phyloP scores from a whole-genome alignment of 2,888 invertebrate genomes.

The Corbicula japonica region DNA sequence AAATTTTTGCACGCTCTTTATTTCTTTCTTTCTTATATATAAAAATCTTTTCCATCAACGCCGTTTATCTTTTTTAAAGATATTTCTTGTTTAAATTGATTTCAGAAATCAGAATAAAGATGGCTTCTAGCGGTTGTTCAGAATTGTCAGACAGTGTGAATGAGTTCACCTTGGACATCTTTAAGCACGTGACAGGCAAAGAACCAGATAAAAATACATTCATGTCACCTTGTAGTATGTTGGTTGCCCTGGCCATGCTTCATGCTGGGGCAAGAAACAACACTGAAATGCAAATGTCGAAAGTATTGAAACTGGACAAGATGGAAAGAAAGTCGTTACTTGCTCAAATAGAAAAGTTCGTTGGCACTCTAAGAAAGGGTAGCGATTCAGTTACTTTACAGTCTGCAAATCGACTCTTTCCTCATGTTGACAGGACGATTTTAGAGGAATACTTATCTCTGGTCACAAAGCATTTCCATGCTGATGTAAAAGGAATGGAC shows the following conservation, averaged over 20 bases:
- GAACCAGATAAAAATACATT: conserved; percentile 75
- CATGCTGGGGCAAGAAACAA: conserved; percentile 84
- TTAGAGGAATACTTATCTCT: conserved; percentile 73
- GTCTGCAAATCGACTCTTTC: conserved; percentile 80
- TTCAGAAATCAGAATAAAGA: neutral
- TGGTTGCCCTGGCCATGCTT: conserved; percentile 86
- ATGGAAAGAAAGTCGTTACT: conserved; percentile 51
- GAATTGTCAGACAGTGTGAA: conserved; percentile 25
- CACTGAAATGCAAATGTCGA: conserved; percentile 82
- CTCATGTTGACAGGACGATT: conserved; percentile 67
- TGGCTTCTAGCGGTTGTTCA: neutral
- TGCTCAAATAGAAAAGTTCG: conserved; percentile 58
- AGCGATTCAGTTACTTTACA: conserved; percentile 71
- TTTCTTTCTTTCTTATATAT: too few species aligned
- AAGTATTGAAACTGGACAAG: conserved; percentile 64
- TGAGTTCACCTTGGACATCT: conserved; percentile 40
- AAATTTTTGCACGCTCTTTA: too few species aligned
- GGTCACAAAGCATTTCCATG: conserved; percentile 65
- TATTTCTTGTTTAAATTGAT: too few species aligned
- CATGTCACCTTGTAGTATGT: conserved; percentile 86
- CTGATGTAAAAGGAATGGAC: conserved; percentile 82
- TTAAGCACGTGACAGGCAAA: conserved; percentile 2
- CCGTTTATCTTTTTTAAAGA: too few species aligned
- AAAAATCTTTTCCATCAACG: too few species aligned
- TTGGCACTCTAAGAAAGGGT: conserved; percentile 56